Conservation (phyloP, 2,888 invertebrate species). For the Brachyptera putata region DNA sequence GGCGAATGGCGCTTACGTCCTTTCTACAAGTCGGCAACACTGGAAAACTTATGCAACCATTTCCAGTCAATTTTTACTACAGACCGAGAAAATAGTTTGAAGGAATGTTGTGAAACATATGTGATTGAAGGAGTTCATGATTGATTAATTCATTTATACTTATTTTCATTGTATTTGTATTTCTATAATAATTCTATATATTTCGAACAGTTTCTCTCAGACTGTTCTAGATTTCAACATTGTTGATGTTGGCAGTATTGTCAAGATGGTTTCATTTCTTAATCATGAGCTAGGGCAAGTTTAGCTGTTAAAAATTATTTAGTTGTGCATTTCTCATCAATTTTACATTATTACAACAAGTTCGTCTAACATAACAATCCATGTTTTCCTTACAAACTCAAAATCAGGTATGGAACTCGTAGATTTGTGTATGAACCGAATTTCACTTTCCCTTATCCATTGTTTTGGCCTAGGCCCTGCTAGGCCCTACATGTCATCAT, state of each 20-base stretch:
- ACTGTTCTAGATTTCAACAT: too few species aligned
- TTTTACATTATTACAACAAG: not conserved
- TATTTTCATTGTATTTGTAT: too few species aligned
- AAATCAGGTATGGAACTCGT: slow-evolving; percentile 47
- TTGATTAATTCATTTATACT: too few species aligned
- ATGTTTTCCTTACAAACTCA: slow-evolving; percentile 51
- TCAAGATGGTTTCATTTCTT: not conserved
- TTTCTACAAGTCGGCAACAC: too few species aligned
- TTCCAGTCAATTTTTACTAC: too few species aligned
- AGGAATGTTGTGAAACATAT: too few species aligned
- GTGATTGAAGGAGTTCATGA: too few species aligned
- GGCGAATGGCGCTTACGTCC: too few species aligned
- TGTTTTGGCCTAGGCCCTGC: not conserved
- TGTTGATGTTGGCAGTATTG: not conserved
- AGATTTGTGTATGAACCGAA: slow-evolving; percentile 18
- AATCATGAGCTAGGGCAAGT: slow-evolving; percentile 5
- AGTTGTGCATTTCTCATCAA: not conserved
- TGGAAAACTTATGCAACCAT: too few species aligned
- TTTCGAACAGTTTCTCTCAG: too few species aligned
- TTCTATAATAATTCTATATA: too few species aligned
- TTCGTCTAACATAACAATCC: slow-evolving; percentile 11
- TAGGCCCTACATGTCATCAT: slow-evolving; percentile 20
- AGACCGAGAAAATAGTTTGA: too few species aligned
- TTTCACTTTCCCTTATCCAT: not conserved
- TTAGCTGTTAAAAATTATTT: slow-evolving; percentile 14